Base-by-base conservation (phyloP, 1,140 invertebrate genomes). In the Drosophila mayri region DNA sequence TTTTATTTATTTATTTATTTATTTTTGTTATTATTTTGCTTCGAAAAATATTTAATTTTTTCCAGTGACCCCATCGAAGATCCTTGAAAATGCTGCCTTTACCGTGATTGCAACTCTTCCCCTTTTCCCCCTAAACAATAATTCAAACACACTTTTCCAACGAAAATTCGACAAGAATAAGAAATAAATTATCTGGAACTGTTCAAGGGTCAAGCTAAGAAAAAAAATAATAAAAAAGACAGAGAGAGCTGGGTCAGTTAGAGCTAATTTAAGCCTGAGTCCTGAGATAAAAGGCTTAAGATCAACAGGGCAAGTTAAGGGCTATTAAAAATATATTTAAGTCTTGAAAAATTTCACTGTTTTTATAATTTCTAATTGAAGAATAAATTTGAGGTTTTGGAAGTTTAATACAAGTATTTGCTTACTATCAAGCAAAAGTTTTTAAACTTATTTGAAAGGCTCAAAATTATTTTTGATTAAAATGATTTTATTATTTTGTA, bases 141-240 rank as follows among this genome's bases (percentile, higher is more conserved):
- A 60, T 61, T 41, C 55, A 64, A 61, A 41, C 54, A 22, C 62
- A 61, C 38, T 41, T 64, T 38, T 25, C 20, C 38, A n/a, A 41
- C 18, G 54, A 64, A 64, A 46, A 37, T 54, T 54, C 32, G 30
- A 52, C 50, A 37, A 54, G 50, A 54, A 54, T 54, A 22, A 30
- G 32, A 55, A 46, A 55, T 49, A 67, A 70, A 46, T 46, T 70
- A 38, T 44, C 63, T 70, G 38, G 22, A 70, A 70, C 61, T 37
- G 20, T 70, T 70, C 64, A 38, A 46, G 55, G 55, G 28, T 25
- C 37, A 64, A 64, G 37, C 25, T 37, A 41, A 58, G 22, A 30
- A 4, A 43, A 35, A 20, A 44, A 2, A 18, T 18, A 18, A 35
- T 9, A 2, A 35, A 50, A 52, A 35, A 14, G 18, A n/a, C n/a